Evolutionary conservation across 37 sponge, comb jelly and placozoan genomes (phyloP).

Genomic region (Lycopodina hypogea): DNA sequence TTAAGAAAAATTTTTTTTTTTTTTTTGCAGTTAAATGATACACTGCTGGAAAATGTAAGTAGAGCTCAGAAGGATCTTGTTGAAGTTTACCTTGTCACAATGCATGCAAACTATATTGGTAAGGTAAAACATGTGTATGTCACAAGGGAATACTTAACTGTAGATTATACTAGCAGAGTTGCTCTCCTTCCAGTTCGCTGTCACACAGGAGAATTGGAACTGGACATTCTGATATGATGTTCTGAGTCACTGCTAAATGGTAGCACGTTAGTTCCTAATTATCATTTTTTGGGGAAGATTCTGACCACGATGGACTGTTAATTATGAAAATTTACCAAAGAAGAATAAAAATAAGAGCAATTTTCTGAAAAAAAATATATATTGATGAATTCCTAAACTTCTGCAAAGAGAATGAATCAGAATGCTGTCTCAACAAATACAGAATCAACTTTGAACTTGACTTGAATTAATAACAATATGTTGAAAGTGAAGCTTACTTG

Average conservation of each 20-base stretch:
- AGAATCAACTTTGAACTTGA: conserved; percentile 28
- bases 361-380: background rate
- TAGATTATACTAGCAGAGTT: background rate
- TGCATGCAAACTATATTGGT: background rate
- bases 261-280: background rate
- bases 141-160: background rate
- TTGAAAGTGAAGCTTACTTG: too few species aligned
- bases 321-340: background rate
- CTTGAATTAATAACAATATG: too few species aligned
- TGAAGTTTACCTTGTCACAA: background rate
- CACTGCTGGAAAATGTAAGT: too few species aligned
- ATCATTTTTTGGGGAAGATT: background rate
- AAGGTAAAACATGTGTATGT: background rate
- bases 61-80: background rate
- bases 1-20: conserved; percentile 14
- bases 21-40: background rate
- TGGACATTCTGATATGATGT: background rate
- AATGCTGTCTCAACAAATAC: conserved; percentile 26
- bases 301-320: background rate
- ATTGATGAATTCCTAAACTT: too few species aligned
- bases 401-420: background rate
- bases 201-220: too few species aligned
- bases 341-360: background rate
- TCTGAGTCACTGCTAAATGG: background rate
- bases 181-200: background rate